Conservation (phyloP, 2,888 invertebrate genomes). For the Nematopogon swammerdamellus region DNA sequence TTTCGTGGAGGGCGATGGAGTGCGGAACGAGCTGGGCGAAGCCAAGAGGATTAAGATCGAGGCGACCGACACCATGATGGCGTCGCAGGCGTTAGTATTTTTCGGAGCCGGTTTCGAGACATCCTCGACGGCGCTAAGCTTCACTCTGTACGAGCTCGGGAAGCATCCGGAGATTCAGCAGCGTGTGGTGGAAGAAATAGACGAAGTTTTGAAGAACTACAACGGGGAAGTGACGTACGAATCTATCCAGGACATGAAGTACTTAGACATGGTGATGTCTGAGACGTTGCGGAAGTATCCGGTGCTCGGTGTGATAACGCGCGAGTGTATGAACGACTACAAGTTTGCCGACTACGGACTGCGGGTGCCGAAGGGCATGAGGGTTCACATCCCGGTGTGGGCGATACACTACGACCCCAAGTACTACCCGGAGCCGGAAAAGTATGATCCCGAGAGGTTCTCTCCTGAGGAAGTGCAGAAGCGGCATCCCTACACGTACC, state of each 20-base stretch:
- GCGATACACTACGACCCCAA: conserved; percentile 2
- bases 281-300: conserved; percentile 5
- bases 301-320: not conserved
- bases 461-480: conserved; percentile 3
- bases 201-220: conserved; percentile 16
- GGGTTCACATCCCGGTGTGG: conserved; percentile 3
- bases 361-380: not conserved
- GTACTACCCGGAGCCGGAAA: conserved; percentile 3
- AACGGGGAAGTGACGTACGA: conserved; percentile 23
- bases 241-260: conserved; percentile 26
- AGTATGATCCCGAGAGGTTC: conserved; percentile 4
- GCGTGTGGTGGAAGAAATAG: conserved; percentile 20
- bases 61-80: conserved; percentile 18
- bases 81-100: conserved; percentile 30
- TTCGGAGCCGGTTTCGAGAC: conserved; percentile 31
- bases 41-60: not conserved
- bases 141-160: conserved; percentile 4
- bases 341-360: not conserved
- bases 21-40: not conserved
- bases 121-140: conserved; percentile 26
- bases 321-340: conserved; percentile 3
- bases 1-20: conserved; percentile 1
- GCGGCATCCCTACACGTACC: conserved; percentile 1
- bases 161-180: conserved; percentile 18
- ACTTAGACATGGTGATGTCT: conserved; percentile 17